Percentiles rank a stretch among this genome's conserved stretches.
phyloP scores from a whole-genome alignment of 2,113 vertebrate species.

The Caranx ignobilis region DNA sequence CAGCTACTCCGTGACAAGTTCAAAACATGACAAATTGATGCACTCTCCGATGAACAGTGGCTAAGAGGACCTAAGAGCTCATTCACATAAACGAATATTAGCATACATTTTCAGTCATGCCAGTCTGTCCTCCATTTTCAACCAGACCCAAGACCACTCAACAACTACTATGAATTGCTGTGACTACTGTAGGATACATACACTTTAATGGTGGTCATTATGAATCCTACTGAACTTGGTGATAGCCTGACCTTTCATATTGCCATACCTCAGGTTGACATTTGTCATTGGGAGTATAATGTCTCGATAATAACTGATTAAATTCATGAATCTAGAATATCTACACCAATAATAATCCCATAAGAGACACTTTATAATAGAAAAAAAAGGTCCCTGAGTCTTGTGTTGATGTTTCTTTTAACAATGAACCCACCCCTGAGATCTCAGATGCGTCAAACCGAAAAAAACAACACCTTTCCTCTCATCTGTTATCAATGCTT shows the following conservation, averaged over 20 bases:
- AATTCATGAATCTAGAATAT: too few species aligned
- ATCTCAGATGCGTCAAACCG: background rate
- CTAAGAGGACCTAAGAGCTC: background rate
- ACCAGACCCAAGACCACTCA: background rate
- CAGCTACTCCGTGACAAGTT: background rate
- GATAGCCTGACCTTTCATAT: background rate
- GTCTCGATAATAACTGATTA: too few species aligned
- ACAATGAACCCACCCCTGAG: background rate
- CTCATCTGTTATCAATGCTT: background rate
- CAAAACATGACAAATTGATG: background rate
- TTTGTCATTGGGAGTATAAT: too few species aligned
- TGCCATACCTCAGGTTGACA: background rate
- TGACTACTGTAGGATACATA: background rate
- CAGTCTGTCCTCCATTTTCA: too few species aligned
- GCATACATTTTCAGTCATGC: background rate
- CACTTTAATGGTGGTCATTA: background rate
- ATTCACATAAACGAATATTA: background rate
- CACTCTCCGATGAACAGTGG: background rate
- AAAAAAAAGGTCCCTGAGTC: background rate
- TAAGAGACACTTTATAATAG: too few species aligned
- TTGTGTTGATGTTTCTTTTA: background rate
- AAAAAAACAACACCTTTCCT: background rate
- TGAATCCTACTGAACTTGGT: background rate
- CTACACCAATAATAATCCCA: too few species aligned
- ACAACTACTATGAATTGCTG: background rate